These are phyloP conservation scores for Listronotus bonariensis DNA, from an alignment of 1,140 invertebrate species.

Conservation along the genomic window DNA sequence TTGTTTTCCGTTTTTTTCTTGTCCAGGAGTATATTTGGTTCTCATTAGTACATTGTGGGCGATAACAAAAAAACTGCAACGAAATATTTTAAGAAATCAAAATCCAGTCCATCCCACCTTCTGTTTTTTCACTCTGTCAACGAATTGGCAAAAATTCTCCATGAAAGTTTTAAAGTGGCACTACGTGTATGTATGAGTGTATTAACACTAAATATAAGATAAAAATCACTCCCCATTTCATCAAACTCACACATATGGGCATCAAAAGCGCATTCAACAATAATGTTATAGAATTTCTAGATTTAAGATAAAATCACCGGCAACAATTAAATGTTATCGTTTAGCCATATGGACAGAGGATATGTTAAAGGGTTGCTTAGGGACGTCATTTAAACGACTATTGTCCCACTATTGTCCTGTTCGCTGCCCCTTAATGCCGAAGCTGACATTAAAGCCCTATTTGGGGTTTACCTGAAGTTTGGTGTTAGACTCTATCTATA, in stretches of 20 bases:
- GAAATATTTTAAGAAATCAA: too few relatives aligned
- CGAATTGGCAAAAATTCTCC: too few relatives aligned
- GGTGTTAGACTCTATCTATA: too few relatives aligned
- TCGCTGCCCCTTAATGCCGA: conserved; percentile 29
- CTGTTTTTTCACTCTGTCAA: too few relatives aligned
- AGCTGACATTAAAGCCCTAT: conserved; percentile 33
- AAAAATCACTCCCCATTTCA: conserved; percentile 7
- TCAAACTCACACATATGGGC: conserved; percentile 20
- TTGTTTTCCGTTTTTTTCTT: too few relatives aligned
- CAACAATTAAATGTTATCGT: conserved; percentile 39
- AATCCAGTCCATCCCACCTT: too few relatives aligned
- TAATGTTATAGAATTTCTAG: conserved; percentile 31
- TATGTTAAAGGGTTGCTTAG: conserved; percentile 29
- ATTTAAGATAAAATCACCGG: conserved; percentile 33
- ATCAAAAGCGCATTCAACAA: conserved; percentile 18
- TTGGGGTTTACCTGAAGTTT: conserved; percentile 15
- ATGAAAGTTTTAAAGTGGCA: too few relatives aligned
- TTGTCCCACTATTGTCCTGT: conserved; percentile 33
- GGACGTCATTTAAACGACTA: conserved; percentile 24
- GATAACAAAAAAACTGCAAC: too few relatives aligned
- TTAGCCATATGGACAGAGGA: conserved; percentile 33
- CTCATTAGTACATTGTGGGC: too few relatives aligned
- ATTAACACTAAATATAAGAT: too few relatives aligned
- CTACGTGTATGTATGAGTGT: too few relatives aligned
- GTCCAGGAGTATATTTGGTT: too few relatives aligned